Conservation (phyloP, 92 coral and sea anemone genomes). For the Bergia puertoricense region DNA sequence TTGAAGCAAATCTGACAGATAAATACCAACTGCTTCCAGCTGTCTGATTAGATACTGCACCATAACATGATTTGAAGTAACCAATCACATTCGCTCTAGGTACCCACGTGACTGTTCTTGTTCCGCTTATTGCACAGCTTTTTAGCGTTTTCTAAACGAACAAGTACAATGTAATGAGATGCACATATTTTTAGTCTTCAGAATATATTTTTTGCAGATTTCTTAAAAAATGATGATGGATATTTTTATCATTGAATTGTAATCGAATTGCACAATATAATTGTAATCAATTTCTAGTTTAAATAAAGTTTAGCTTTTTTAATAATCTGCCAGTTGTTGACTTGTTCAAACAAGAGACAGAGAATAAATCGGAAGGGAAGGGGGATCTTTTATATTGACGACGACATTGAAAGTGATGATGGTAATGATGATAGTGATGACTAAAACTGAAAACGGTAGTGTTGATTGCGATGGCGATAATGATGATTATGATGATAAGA, state of each 20-base stretch:
- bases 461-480: background rate
- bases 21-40: no score
- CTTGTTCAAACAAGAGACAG: background rate
- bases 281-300: background rate
- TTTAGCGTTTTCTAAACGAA: background rate
- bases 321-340: background rate
- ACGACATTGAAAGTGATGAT: background rate
- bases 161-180: conserved; percentile 4
- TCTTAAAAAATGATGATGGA: background rate
- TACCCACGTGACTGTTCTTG: background rate
- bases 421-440: background rate
- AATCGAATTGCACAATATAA: conserved; percentile 7
- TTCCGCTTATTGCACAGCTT: background rate
- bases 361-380: background rate
- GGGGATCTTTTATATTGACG: background rate
- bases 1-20: no score
- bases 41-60: background rate
- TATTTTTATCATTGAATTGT: background rate
- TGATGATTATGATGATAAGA: background rate
- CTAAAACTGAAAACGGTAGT: no score
- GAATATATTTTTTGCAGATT: conserved; percentile 2
- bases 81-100: background rate
- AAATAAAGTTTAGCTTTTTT: no score
- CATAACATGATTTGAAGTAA: background rate
- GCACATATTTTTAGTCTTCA: background rate